Percentiles rank a stretch among this genome's conserved stretches.
Evolutionary conservation across 2,797 vertebrate genomes (phyloP).

Genomic region (Thalassophryne amazonica): DNA sequence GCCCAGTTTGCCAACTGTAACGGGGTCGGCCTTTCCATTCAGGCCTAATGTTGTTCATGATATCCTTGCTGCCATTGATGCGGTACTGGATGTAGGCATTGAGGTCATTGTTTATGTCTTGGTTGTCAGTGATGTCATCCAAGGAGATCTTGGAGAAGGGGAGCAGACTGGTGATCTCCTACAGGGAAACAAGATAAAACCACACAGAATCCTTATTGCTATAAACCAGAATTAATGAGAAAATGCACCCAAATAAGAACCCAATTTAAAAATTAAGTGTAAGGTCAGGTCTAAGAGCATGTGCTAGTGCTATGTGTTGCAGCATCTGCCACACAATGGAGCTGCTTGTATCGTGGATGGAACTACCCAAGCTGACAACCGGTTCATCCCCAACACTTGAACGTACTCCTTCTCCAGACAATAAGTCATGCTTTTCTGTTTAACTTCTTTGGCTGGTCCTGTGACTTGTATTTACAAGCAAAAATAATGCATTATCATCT

Average conservation of each 20-base stretch:
- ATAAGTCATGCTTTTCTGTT: no score
- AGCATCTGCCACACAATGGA: no score
- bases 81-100: constrained; percentile 93
- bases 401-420: no score
- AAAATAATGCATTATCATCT: no score
- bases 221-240: not conserved
- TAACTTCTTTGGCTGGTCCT: no score
- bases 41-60: constrained; percentile 94
- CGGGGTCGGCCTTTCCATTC: constrained; percentile 90
- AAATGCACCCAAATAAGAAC: not conserved
- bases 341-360: no score
- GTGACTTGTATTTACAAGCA: no score
- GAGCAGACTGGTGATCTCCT: constrained; percentile 88
- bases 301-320: no score
- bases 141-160: constrained; percentile 88
- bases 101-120: constrained; percentile 88
- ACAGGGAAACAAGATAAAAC: constrained; percentile 2
- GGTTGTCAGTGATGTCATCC: constrained; percentile 87
- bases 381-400: no score
- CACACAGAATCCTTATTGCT: not conserved
- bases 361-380: no score
- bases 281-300: no score
- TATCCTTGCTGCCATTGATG: constrained; percentile 87
- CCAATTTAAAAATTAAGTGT: not conserved
- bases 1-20: constrained; percentile 88